phyloP scores from a whole-genome alignment of 2,113 vertebrate species.

The Myodes glareolus region DNA sequence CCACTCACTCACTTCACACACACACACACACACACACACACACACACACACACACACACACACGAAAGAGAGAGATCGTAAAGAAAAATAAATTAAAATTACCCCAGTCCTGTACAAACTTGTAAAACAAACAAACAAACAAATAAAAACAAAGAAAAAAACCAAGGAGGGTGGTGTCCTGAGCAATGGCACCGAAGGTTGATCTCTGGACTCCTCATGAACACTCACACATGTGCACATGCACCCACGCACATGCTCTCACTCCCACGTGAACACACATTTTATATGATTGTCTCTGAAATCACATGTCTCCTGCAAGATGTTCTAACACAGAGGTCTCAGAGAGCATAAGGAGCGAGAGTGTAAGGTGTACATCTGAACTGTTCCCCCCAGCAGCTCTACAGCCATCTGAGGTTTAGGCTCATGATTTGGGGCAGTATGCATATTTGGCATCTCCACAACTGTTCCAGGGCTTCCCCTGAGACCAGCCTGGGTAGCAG shows the following conservation, averaged over 20 bases:
- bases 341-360: background rate
- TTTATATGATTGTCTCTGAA: background rate
- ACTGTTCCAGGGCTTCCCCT: background rate
- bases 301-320: background rate
- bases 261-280: background rate
- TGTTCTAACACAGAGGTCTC: background rate
- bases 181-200: background rate
- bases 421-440: background rate
- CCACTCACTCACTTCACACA: background rate
- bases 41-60: background rate
- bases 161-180: background rate
- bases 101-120: background rate
- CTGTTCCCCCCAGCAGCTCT: background rate
- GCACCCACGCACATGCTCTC: background rate
- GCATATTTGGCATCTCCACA: background rate
- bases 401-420: background rate
- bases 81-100: background rate
- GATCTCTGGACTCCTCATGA: background rate
- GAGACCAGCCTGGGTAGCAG: background rate
- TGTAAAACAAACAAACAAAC: background rate
- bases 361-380: accelerated
- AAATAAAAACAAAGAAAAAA: background rate
- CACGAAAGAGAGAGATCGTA: background rate
- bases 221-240: too few relatives aligned
- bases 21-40: background rate